A percentile compares a stretch with the other conserved stretches of the same genome.
These are phyloP conservation scores for Odontesthes bonariensis DNA, from an alignment of 2,113 vertebrate genomes.

Conservation along the genomic window DNA sequence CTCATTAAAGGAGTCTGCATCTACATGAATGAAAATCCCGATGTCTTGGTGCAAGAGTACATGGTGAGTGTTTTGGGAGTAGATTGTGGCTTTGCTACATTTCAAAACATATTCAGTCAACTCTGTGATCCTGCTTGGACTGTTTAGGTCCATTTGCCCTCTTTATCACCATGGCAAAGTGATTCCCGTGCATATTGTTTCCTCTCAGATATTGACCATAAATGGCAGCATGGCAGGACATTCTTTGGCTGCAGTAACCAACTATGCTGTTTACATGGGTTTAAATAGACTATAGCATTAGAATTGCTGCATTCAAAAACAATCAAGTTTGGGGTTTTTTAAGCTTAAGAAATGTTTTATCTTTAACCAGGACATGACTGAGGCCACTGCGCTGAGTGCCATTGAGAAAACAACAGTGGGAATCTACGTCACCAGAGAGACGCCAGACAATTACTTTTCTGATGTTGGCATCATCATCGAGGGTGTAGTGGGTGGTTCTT, in stretches of 20 bases:
- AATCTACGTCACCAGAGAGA: constrained; percentile 12
- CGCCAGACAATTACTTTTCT: constrained; percentile 7
- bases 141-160: too few relatives aligned
- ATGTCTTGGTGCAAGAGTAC: constrained; percentile 5
- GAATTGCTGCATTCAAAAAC: background rate
- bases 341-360: background rate
- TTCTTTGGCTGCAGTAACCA: background rate
- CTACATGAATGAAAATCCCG: constrained; percentile 5
- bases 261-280: background rate
- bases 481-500: constrained; percentile 13
- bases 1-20: constrained; percentile 27
- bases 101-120: background rate
- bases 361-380: constrained; percentile 24
- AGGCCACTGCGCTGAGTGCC: background rate
- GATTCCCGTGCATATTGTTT: too few relatives aligned
- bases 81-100: constrained; percentile 6
- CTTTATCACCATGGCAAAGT: too few relatives aligned
- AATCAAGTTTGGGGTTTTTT: background rate
- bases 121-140: background rate
- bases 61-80: background rate
- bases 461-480: constrained; percentile 11
- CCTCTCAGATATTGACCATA: background rate
- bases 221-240: background rate
- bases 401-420: constrained; percentile 3
- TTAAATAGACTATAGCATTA: background rate